A percentile compares a stretch with the other conserved stretches of the same genome.
These are phyloP conservation scores for Probaryconus sp. DNA, from an alignment of 1,140 invertebrate species.

Conservation along the genomic window DNA sequence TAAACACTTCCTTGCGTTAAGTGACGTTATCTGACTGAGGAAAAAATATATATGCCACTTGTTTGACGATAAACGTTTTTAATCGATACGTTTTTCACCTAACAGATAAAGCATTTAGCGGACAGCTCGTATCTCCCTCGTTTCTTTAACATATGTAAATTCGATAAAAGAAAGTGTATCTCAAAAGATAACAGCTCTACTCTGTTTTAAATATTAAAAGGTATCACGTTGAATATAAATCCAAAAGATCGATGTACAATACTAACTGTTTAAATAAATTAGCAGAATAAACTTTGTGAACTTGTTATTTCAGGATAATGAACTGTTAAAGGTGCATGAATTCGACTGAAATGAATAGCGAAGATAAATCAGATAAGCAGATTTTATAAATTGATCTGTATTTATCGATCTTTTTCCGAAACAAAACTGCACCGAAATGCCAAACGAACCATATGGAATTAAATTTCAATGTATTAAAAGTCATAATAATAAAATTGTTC, in stretches of 20 bases:
- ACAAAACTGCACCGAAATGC: no score
- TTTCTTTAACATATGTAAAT: conserved; percentile 44
- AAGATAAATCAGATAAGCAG: conserved; percentile 1
- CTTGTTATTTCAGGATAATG: conserved; percentile 9
- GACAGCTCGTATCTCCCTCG: conserved; percentile 22
- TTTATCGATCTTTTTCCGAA: conserved; percentile 3
- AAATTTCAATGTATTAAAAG: no score
- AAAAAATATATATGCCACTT: conserved; percentile 40
- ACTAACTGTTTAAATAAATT: conserved; percentile 24
- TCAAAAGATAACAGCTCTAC: conserved; percentile 22
- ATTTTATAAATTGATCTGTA: conserved; percentile 3
- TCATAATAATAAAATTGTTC: no score
- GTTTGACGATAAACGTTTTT: conserved; percentile 43
- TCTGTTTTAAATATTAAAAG: conserved; percentile 23
- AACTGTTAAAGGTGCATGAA: conserved; percentile 7
- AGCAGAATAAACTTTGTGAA: conserved; percentile 18
- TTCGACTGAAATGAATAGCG: not conserved
- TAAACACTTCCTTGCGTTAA: conserved; percentile 36
- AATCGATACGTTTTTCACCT: conserved; percentile 38
- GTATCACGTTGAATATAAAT: conserved; percentile 25
- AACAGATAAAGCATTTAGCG: conserved; percentile 44
- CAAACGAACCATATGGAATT: no score
- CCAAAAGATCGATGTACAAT: conserved; percentile 20
- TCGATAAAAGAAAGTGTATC: conserved; percentile 41
- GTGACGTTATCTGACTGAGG: conserved; percentile 22